Evolutionary conservation across 2,888 invertebrate genomes (phyloP), one percentile per base, ranked within the genome.

Genomic region (Pristionchus japonicus): DNA sequence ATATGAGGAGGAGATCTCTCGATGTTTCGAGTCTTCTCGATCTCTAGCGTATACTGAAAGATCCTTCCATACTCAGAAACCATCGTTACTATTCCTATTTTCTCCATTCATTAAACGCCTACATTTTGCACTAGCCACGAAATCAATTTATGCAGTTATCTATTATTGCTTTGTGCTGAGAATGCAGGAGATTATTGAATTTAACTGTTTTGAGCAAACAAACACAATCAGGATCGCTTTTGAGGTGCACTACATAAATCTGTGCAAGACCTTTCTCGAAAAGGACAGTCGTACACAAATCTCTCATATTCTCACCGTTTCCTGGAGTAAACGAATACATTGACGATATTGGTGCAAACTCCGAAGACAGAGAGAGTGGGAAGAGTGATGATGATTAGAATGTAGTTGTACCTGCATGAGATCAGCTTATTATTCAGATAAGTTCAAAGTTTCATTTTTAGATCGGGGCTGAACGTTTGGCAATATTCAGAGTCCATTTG

Each of bases 341-440:
- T 94, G 89, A 93, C 90, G 82, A 94, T 90, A 89, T 94, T 94
- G 37, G 93, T 93, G 52, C 93, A 89, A 27, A 94, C 92, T n/a
- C 94, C 94, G 89, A 94, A 94, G 11, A 93, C 91, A 49, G 93
- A 93, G 13, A 94, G 91, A 23, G 92, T 89, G 40, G 94, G 94
- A 70, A 94, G 91, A 70, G 92, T 90, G 37, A 93, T 86, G 70
- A 94, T 94, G 85, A 94, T 94, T 67, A 94, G 90, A 34, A 92
- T 88, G 89, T 92, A 92, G 89, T 92, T 92, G 89, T 92, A 92
- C 88, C 88, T 87, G 4, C 4, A 87, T n/a, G 27, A 52, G 27
- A 67, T 67, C 15, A 15, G 13, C n/a, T n/a, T n/a, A 13, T 34
- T 34, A 67, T 27, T 61, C 67, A 67, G 7, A 27, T 31, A 7